Evolutionary conservation across 2,113 vertebrate species (phyloP), one percentile per base, ranked within the genome.

Genomic region (Pterocles gutturalis): DNA sequence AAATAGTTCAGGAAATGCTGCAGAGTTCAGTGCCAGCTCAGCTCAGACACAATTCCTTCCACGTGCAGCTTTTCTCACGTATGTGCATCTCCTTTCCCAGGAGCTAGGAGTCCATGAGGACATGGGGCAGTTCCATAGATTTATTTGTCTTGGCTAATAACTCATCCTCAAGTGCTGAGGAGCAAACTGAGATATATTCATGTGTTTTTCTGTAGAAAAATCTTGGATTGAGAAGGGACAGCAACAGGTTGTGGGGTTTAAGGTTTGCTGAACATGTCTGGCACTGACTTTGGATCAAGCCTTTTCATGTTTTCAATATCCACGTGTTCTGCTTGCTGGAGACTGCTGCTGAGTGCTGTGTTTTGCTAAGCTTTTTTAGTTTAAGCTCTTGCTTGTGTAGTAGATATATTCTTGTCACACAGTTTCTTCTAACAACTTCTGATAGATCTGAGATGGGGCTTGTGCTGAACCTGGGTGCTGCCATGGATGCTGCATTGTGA

Each of bases 281-380:
- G 6, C 13, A 3, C 15, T 2, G 6, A 26, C 7, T 45, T 60
- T 51, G 31, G 13, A 17, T 58, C 48, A 54, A 65, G 10, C 19
- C 20, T 28, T 49, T 66, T 58, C 41, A 13, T 2, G 1, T 66
- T 80, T 57, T 38, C 29, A 8, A 9, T 10, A 75, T 17, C 24
- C 64, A 43, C 8, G 4, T 36, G 41, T n/a, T 91, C 38, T 81
- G 60, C 64, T 58, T 58, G 19, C 58, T 73, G 80, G 18, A 92
- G 12, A 11, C 33, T 62, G 17, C 17, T 80, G 29, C 49, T 0
- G 0, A 41, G 12, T 33, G 43, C 34, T 5, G 0, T 45, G 38
- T 34, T 70, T 62, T 75, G 36, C 28, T 58, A 51, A 67, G 11
- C 8, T 61, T 61, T 61, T 69, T 78, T 25, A 22, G 41, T 55